Conservation (phyloP, 2,113 vertebrate species). For the Apodemus speciosus region DNA sequence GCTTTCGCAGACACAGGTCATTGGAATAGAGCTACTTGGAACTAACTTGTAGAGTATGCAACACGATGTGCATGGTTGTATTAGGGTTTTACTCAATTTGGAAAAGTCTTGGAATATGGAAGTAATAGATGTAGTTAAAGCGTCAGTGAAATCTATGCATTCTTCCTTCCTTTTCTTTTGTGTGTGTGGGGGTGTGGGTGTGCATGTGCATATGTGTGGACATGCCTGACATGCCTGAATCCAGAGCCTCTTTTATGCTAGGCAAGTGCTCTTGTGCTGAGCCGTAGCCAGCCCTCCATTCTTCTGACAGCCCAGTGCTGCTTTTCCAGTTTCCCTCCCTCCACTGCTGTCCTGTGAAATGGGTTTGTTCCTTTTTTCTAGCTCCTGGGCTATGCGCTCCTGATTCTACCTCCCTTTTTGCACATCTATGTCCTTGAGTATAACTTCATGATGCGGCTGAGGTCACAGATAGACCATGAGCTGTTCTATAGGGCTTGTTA, state of each 20-base stretch:
- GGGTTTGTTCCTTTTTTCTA: not conserved
- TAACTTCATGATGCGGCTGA: not conserved
- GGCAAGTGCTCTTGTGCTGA: not conserved
- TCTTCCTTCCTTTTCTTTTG: not conserved
- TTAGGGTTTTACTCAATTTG: not conserved
- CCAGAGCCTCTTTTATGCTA: not conserved
- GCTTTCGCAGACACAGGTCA: slow-evolving; percentile 94
- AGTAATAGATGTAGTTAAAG: not conserved
- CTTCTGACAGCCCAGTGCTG: fast-evolving
- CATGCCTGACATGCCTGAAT: not conserved
- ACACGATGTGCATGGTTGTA: not conserved
- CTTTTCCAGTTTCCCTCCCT: not conserved
- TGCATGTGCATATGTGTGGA: not conserved
- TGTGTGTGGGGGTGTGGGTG: not conserved
- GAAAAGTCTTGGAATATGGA: not conserved
- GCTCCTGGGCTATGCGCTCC: not conserved
- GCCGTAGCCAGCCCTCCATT: not conserved
- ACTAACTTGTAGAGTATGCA: not conserved
- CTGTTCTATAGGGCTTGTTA: slow-evolving; percentile 49
- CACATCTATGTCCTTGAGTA: not conserved
- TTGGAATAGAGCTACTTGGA: not conserved
- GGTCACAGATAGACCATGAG: not conserved
- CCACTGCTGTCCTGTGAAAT: not conserved
- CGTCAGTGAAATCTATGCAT: not conserved
- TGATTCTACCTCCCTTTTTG: not conserved